Conservation (phyloP, 2,113 vertebrate genomes). For the Cinclus mexicanus region DNA sequence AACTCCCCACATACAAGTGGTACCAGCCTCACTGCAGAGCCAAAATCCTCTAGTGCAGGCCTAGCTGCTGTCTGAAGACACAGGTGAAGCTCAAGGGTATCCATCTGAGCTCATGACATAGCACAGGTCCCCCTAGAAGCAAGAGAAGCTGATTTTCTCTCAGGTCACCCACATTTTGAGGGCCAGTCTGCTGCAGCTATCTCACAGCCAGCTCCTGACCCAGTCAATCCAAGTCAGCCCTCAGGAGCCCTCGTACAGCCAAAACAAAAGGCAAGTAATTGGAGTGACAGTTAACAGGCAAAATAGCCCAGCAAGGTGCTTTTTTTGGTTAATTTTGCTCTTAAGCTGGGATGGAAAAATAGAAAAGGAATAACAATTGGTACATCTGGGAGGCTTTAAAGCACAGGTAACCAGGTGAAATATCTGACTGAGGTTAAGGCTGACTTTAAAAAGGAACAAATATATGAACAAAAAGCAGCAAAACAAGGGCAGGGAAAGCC, state of each 20-base stretch:
- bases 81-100: neutral
- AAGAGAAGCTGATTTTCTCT: neutral
- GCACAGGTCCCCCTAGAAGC: neutral
- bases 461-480: neutral
- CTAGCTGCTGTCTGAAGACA: neutral
- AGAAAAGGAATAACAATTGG: neutral
- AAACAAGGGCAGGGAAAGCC: neutral
- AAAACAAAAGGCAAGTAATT: neutral
- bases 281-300: neutral
- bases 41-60: neutral
- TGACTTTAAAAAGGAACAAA: neutral
- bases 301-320: neutral
- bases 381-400: neutral
- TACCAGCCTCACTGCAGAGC: neutral
- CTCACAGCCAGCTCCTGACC: neutral
- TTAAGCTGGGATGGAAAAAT: neutral
- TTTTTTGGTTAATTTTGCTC: neutral
- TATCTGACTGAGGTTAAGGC: neutral
- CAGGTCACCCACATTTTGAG: neutral
- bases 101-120: neutral
- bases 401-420: neutral
- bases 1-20: accelerated
- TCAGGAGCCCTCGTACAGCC: neutral
- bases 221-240: neutral
- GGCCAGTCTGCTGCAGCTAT: neutral